Evolutionary conservation across 2,797 vertebrate genomes (phyloP).

Genomic region (Aplochiton taeniatus): DNA sequence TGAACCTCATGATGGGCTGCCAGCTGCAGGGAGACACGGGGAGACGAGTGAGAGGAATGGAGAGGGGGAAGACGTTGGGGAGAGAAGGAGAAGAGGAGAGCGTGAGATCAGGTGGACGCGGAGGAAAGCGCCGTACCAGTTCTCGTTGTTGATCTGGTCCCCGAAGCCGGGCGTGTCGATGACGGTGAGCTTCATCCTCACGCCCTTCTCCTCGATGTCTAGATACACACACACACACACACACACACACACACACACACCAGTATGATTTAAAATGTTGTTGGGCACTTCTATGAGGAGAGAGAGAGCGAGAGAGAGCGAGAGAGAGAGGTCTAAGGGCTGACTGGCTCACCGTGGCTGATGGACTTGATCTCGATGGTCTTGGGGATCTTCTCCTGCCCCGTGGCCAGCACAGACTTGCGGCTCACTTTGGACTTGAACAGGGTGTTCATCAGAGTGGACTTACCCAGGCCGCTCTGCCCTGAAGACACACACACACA

Average conservation of each 20-base stretch:
- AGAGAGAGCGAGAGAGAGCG: too few relatives aligned
- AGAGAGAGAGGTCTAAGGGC: background rate
- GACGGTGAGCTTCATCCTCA: conserved; percentile 97
- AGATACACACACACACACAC: conserved; percentile 23
- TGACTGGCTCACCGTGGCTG: conserved; percentile 82
- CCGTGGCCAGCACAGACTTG: conserved; percentile 85
- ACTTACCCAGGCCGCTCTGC: conserved; percentile 96
- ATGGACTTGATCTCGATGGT: conserved; percentile 98
- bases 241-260: conserved; percentile 25
- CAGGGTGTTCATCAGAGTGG: conserved; percentile 97
- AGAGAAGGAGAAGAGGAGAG: background rate
- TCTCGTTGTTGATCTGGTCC: conserved; percentile 98
- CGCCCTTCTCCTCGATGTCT: conserved; percentile 98
- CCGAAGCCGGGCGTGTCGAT: conserved; percentile 98
- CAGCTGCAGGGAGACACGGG: conserved; percentile 74
- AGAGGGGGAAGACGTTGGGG: background rate
- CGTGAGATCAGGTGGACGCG: background rate
- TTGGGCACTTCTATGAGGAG: too few relatives aligned
- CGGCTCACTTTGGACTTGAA: conserved; percentile 99
- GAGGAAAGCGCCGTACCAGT: conserved; percentile 86
- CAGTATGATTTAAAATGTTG: background rate
- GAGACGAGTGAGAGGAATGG: background rate
- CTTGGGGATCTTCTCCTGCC: conserved; percentile 94
- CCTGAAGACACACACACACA: conserved; percentile 69
- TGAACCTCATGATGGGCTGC: conserved; percentile 99